Base-by-base conservation (phyloP, 2,797 vertebrate genomes). In the Mormyrops attenuatus region DNA sequence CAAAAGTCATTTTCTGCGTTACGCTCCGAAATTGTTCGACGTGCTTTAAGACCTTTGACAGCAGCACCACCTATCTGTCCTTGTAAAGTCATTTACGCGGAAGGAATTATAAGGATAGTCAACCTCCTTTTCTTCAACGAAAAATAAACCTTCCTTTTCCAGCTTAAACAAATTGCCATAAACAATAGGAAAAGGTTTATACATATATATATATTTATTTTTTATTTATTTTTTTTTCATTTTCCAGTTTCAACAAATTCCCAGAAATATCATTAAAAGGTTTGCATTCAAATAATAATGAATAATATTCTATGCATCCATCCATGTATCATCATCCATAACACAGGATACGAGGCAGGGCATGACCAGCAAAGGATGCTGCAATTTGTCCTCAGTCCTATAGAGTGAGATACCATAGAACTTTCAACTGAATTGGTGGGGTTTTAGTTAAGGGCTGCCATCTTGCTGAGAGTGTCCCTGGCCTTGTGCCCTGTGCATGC, bases 1-100 rank as follows among this genome's bases (percentile, higher is more conserved):
- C 95, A 95, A 94, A 94, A 95, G 95, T 95, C 91, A 80, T 80
- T 92, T 96, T 96, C 95, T 92, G 91, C 94, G 93, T 93, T 90
- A 92, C 93, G 91, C 92, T 90, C 91, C 92, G 93, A 93, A 92
- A 95, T 94, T 95, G 92, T 94, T 94, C 93, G 20, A 52, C 20
- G 41, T 15, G 49, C 69, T 80, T 80, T 80, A 20, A 80, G 73
- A 80, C 73, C 38, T 38, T 80, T 80, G 34, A 38, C 38, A 77
- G 22, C 38, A 20, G 38, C 73, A n/a, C 34, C 73, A 44, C 38
- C 73, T 80, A 80, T 20, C 73, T 44, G 38, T 80, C 73, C 73
- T 80, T 80, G 38, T 41, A 80, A 44, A 80, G 73, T 80, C 34
- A 80, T 41, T 80, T 80, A 41, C 73, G 38, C 73, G 5, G 73